Evolutionary conservation across 2,113 vertebrate genomes (phyloP).

Genomic region (Callaeas wilsoni): DNA sequence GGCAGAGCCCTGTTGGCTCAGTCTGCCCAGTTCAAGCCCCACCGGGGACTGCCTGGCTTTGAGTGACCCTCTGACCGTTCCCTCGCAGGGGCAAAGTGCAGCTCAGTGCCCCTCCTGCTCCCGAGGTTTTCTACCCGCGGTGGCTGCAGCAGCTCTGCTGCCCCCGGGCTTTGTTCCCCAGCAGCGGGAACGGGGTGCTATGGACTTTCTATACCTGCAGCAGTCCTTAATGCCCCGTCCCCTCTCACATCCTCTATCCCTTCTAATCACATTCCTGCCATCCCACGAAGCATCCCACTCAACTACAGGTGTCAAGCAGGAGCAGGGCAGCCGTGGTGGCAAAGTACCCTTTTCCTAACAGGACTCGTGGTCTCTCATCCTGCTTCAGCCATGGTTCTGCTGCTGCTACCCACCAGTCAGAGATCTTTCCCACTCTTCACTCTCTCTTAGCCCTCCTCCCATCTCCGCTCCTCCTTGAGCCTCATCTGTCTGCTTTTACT

Average conservation of each 20-base stretch:
- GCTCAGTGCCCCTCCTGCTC: constrained; percentile 64
- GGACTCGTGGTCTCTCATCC: neutral
- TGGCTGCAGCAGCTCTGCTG: constrained; percentile 42
- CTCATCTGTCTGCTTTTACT: neutral
- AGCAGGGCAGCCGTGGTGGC: neutral
- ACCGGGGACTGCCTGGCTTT: neutral
- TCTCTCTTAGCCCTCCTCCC: neutral
- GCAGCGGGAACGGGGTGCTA: constrained; percentile 45
- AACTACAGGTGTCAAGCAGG: neutral
- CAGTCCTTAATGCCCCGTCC: neutral
- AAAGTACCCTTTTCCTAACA: neutral
- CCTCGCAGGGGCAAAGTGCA: constrained; percentile 64
- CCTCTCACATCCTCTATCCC: neutral
- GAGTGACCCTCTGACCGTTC: neutral
- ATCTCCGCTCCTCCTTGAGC: neutral
- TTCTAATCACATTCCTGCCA: neutral
- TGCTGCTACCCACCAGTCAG: neutral
- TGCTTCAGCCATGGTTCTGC: neutral
- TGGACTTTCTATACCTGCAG: constrained; percentile 67
- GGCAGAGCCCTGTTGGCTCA: neutral
- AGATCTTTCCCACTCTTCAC: neutral
- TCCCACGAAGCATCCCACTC: neutral
- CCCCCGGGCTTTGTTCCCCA: constrained; percentile 73
- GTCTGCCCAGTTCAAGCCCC: neutral
- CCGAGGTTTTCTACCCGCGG: constrained; percentile 82